A percentile compares a stretch with the other conserved stretches of the same genome.
phyloP scores from a whole-genome alignment of 2,888 invertebrate genomes.

The Orthonychiurus folsomi region DNA sequence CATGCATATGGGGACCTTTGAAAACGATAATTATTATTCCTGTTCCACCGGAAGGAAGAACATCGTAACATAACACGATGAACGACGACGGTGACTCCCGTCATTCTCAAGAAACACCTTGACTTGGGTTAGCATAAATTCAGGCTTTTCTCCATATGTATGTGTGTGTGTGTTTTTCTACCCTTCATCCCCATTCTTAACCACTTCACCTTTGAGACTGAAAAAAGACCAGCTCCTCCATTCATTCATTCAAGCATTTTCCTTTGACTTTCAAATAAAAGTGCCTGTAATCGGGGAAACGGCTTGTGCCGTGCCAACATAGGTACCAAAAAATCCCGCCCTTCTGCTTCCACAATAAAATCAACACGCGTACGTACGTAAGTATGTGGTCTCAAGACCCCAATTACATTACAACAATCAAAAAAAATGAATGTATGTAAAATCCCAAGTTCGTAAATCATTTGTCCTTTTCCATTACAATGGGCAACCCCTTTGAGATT shows the following conservation, averaged over 20 bases:
- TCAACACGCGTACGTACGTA: not conserved
- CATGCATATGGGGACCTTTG: not conserved
- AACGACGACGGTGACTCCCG: not conserved
- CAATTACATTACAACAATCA: not conserved
- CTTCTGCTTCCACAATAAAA: no score
- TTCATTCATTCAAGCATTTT: not conserved
- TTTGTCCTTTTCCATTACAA: no score
- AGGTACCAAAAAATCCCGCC: no score
- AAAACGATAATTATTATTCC: no score
- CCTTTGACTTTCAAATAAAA: not conserved
- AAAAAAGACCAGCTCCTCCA: not conserved
- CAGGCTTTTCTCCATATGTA: no score
- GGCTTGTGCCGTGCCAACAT: not conserved
- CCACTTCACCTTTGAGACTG: not conserved
- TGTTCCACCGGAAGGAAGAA: not conserved
- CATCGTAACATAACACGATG: no score
- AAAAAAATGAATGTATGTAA: no score
- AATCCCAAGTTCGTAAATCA: no score
- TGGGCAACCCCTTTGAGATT: no score
- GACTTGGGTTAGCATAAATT: not conserved
- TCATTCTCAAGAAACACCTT: not conserved
- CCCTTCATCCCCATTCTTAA: not conserved
- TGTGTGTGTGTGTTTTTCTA: no score
- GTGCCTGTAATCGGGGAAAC: not conserved
- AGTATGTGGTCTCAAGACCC: no score